Conservation (phyloP, 2,797 vertebrate genomes). For the Otolemur crassicaudatus region DNA sequence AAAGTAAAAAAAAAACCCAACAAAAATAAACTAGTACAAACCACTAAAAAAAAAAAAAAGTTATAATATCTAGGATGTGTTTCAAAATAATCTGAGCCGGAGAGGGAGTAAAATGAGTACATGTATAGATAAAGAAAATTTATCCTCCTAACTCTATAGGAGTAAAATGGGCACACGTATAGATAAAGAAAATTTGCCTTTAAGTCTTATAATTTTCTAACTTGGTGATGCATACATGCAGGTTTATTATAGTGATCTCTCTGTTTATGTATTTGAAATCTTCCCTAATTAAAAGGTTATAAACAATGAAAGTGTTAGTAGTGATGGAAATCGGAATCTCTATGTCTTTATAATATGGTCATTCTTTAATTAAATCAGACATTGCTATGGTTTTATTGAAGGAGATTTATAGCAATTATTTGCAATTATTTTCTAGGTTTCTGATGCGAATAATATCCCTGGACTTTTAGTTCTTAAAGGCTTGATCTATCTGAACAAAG, state of each 20-base stretch:
- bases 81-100: not conserved
- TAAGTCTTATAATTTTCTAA: constrained; percentile 28
- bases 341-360: not conserved
- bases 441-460: constrained; percentile 89
- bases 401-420: constrained; percentile 35
- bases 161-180: not conserved
- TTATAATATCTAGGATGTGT: not conserved
- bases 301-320: constrained; percentile 36
- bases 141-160: not conserved
- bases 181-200: not conserved
- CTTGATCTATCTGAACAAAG: constrained; percentile 91
- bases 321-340: not conserved
- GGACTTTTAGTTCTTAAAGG: constrained; percentile 91
- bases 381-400: constrained; percentile 24
- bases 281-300: not conserved
- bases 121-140: not conserved
- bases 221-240: not conserved
- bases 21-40: too few species aligned
- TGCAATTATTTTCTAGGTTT: constrained; percentile 89
- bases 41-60: not conserved
- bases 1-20: too few species aligned
- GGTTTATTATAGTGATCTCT: constrained; percentile 11
- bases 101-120: not conserved
- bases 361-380: constrained; percentile 44
- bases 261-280: not conserved